A percentile compares a stretch with the other conserved stretches of the same genome.
Conservation (phyloP, 2,888 invertebrate genomes). For the Idaea aversata region DNA sequence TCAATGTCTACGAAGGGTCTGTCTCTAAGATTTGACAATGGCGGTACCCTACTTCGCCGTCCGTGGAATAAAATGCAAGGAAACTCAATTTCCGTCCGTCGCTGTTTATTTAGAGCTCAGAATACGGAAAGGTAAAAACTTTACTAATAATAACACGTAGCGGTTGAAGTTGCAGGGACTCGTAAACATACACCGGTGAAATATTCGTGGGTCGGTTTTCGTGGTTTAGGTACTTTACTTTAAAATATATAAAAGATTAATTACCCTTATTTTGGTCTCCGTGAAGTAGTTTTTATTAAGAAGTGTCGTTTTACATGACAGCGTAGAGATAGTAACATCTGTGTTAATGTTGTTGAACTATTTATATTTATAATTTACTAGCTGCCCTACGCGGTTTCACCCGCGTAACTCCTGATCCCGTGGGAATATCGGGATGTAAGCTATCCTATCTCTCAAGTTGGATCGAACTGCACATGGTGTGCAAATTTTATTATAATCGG, state of each 20-base stretch:
- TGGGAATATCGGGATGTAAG: too few species aligned
- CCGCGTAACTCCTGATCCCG: too few species aligned
- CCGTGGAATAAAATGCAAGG: constrained; percentile 57
- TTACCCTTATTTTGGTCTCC: constrained; percentile 33
- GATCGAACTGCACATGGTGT: too few species aligned
- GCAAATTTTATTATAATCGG: too few species aligned
- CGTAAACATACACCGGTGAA: constrained; percentile 43
- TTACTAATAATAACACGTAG: constrained; percentile 45
- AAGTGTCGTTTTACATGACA: too few species aligned
- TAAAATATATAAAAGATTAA: constrained; percentile 23
- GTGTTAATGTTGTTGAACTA: too few species aligned
- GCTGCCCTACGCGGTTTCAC: too few species aligned
- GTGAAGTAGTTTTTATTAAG: constrained; percentile 7
- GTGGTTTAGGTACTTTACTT: constrained; percentile 20
- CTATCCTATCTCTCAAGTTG: too few species aligned
- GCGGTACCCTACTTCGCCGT: constrained; percentile 31
- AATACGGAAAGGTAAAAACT: constrained; percentile 50
- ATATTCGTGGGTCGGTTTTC: constrained; percentile 50
- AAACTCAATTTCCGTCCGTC: constrained; percentile 59
- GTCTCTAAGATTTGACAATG: constrained; percentile 38
- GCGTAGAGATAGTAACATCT: too few species aligned
- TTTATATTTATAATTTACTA: too few species aligned
- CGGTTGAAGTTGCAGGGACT: constrained; percentile 31
- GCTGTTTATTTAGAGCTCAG: constrained; percentile 42
- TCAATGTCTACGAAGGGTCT: constrained; percentile 33